Base-by-base conservation (phyloP, 2,797 vertebrate genomes). In the Emys orbicularis region DNA sequence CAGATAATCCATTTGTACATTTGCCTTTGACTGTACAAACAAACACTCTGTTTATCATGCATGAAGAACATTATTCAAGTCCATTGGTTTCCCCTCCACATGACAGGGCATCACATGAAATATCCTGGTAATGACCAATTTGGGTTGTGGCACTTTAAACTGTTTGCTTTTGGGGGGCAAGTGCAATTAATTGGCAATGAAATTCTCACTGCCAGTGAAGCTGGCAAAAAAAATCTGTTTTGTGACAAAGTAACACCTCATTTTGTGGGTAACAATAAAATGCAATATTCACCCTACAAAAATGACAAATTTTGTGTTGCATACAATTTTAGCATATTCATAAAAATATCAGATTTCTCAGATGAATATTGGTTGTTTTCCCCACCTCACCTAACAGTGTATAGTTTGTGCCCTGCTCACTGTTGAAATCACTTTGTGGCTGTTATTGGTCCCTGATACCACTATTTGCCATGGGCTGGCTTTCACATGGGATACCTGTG, bases 161-260 rank as follows among this genome's bases (percentile, higher is more conserved):
- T 82, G 47, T 88, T 96, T 95, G 49, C 65, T 83, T 93, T 80
- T 92, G 94, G 91, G 90, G 15, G 23, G 5, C 8, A 81, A 57
- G 27, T 34, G 37, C 18, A 10, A 82, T 44, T 44, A 87, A 92
- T 96, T 97, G 95, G 93, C 77, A 96, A 90, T 92, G 41, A 52
- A 85, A 76, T 65, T 96, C 72, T 87, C 89, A 57, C 76, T 93
- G 85, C 81, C 91, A 92, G 88, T 88, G 94, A 96, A 94, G 57
- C 79, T 87, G 86, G 29, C 23, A 88, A 94, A 93, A 49, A 49
- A 94, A 81, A 8, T 57, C 84, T 57, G 56, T 93, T 61, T 84
- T n/a, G 79, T 37, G 52, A 91, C 11, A 87, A 47, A 47, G 72
- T 94, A 92, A 90, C 83, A 34, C 25, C 81, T 90, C 74, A 7